Conservation (phyloP, 2,797 vertebrate genomes). For the Falco berigora region DNA sequence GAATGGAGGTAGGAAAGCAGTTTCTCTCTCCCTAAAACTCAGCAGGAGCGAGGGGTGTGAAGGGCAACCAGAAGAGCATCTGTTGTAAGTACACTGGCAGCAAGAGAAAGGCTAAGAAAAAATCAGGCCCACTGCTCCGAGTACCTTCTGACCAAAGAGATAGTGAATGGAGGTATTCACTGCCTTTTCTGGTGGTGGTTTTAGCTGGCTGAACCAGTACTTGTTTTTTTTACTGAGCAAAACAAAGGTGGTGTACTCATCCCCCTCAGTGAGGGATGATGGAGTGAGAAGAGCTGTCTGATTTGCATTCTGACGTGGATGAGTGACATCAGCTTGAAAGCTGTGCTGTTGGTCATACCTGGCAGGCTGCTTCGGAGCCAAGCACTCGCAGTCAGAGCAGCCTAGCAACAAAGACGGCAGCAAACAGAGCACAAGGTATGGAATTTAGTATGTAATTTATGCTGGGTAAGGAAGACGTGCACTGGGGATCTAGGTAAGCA, state of each 20-base stretch:
- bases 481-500: not conserved
- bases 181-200: not conserved
- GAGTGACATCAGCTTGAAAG: not conserved
- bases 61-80: not conserved
- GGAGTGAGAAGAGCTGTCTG: not conserved
- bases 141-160: not conserved
- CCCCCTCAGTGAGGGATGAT: not conserved
- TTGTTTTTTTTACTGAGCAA: not conserved
- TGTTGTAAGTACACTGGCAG: not conserved
- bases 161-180: not conserved
- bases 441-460: not conserved
- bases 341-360: not conserved
- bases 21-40: not conserved
- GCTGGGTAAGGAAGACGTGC: not conserved
- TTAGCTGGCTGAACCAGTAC: not conserved
- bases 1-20: not conserved
- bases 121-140: not conserved
- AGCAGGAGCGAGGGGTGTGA: not conserved
- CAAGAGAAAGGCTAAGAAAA: not conserved
- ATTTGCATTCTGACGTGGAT: constrained; percentile 5
- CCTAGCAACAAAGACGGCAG: not conserved
- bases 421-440: not conserved
- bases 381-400: not conserved
- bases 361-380: not conserved
- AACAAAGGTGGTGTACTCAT: not conserved